phyloP scores from a whole-genome alignment of 1,140 invertebrate genomes.

The Trichonephila inaurata region DNA sequence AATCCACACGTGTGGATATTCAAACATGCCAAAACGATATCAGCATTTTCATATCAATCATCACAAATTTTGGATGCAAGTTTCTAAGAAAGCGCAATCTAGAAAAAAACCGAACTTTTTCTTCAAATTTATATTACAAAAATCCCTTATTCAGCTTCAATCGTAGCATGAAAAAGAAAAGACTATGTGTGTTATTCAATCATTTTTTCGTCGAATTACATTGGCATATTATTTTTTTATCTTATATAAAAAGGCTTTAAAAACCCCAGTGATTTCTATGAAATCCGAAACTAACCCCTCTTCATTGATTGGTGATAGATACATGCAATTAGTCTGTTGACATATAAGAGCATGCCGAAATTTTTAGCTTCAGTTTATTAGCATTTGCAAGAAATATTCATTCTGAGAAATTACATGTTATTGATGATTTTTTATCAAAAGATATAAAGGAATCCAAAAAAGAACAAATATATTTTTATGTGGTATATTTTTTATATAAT shows the following conservation, averaged over 20 bases:
- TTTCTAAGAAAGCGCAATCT: not conserved
- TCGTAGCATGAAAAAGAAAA: not conserved
- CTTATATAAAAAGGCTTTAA: too few species aligned
- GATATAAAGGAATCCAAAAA: not conserved
- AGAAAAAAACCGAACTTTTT: not conserved
- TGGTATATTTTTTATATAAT: too few species aligned
- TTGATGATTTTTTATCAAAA: not conserved
- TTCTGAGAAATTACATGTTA: not conserved
- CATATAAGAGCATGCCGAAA: not conserved
- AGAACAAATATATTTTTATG: too few species aligned
- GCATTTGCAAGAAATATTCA: not conserved
- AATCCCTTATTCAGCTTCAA: not conserved
- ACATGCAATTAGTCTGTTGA: not conserved
- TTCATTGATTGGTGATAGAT: not conserved
- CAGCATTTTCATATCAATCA: too few species aligned
- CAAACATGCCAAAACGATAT: too few species aligned
- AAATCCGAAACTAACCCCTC: constrained; percentile 22
- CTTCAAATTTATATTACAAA: not conserved
- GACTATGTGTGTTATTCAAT: not conserved
- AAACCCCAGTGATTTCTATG: not conserved
- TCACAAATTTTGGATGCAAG: too few species aligned
- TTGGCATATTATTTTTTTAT: too few species aligned
- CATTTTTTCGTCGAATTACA: too few species aligned
- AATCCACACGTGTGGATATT: too few species aligned
- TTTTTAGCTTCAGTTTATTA: not conserved